Conservation (phyloP, 2,797 vertebrate species). For the Sorex maritimensis region DNA sequence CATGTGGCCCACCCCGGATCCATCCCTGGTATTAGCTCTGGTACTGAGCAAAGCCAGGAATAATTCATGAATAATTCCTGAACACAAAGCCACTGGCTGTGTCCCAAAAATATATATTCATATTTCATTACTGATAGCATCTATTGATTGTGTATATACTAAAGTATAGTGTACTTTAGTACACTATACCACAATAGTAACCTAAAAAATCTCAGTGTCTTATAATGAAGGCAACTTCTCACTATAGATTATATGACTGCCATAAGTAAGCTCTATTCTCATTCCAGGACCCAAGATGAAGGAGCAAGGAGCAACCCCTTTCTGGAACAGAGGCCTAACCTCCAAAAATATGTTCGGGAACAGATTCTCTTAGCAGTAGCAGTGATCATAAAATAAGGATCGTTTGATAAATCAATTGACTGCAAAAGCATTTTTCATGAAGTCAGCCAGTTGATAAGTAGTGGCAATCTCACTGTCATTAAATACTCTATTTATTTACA, state of each 20-base stretch:
- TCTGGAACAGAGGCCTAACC: constrained; percentile 70
- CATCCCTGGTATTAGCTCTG: no score
- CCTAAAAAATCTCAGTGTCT: constrained; percentile 50
- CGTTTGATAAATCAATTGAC: constrained; percentile 98
- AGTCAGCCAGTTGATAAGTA: constrained; percentile 99
- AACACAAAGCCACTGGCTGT: no score
- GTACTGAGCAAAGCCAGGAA: no score
- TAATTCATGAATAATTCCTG: no score
- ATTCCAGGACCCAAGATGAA: constrained; percentile 39
- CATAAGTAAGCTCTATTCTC: constrained; percentile 40
- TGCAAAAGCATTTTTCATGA: constrained; percentile 99
- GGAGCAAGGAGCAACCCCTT: background rate
- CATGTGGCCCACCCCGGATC: no score
- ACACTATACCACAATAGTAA: no score
- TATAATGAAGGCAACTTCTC: constrained; percentile 66
- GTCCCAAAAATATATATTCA: no score
- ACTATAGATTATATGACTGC: background rate
- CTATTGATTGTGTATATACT: constrained; percentile 26
- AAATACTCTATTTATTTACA: constrained; percentile 87
- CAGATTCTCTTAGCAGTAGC: constrained; percentile 99
- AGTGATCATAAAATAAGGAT: constrained; percentile 98
- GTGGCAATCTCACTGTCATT: constrained; percentile 96
- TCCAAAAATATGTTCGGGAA: constrained; percentile 99
- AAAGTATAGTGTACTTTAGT: no score
- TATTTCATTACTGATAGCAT: background rate